Base-by-base conservation (phyloP, 2,888 invertebrate species). In the Pammene aurita region DNA sequence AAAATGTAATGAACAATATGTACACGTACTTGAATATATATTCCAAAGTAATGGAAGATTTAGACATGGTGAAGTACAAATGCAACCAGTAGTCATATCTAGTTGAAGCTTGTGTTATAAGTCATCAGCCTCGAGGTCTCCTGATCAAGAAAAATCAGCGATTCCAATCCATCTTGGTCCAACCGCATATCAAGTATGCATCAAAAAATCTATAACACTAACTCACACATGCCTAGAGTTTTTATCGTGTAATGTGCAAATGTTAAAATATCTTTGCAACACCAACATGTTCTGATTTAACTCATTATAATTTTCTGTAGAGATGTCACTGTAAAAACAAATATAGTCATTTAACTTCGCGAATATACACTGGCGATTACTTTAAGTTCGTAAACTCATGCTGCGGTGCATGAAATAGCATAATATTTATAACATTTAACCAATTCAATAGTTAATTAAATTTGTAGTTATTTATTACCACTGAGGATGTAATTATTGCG, bases 311-410 rank as follows among this genome's bases (percentile, higher is more conserved):
- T 85, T 88, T 88, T 89, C 90, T 89, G 92, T 88, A 84, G 92
- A 88, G 89, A 82, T 79, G 90, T 84, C 91, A 92, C 92, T 92
- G 92, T 91, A 92, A 92, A 92, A 91, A 92, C 84, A 92, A 92
- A 92, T 90, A 87, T 86, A 89, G 84, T 87, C 79, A 84, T 90
- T 90, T 90, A 90, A 87, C 84, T 82, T 81, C 81, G 85, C 84
- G 78, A 76, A 82, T 80, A 81, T 76, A 76, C 78, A 78, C 78
- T 72, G 76, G 72, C 71, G 77, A n/a, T n/a, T n/a, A 73, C 64
- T 62, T 70, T 72, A 70, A 74, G 66, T 70, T 67, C 76, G 77
- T 73, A 77, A 79, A 80, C 77, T 80, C 85, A 87, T 86, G 83
- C 86, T 83, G 46, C 26, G 61, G 56, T 66, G 73, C 50, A n/a